phyloP scores from a whole-genome alignment of 2,113 vertebrate species.

The Anoura caudifer region DNA sequence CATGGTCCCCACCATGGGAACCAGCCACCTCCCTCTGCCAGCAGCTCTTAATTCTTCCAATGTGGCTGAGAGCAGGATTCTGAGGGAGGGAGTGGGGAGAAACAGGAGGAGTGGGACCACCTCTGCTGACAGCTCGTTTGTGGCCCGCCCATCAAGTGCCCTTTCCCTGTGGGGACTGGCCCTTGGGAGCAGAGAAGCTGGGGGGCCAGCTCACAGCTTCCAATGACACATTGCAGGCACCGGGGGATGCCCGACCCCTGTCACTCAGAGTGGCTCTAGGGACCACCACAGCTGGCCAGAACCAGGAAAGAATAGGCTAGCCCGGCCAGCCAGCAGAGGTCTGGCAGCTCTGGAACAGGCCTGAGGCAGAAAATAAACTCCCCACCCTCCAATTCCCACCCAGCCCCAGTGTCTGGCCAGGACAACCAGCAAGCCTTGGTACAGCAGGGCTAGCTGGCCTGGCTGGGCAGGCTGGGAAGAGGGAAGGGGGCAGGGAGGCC shows the following conservation, averaged over 20 bases:
- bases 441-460: background rate
- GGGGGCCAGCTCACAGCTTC: background rate
- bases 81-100: background rate
- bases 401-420: background rate
- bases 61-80: slow-evolving; percentile 37
- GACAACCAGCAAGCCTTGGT: background rate
- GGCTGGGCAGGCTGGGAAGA: background rate
- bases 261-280: slow-evolving; percentile 7
- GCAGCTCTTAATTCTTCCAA: slow-evolving; percentile 66
- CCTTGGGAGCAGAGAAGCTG: background rate
- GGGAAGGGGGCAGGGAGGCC: background rate
- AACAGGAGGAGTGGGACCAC: slow-evolving; percentile 35
- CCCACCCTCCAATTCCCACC: background rate
- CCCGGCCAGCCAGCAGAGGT: background rate
- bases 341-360: background rate
- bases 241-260: background rate
- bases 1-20: slow-evolving; percentile 47
- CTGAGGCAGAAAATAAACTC: background rate
- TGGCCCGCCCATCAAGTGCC: slow-evolving; percentile 32
- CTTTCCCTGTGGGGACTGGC: background rate
- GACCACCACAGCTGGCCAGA: background rate
- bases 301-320: background rate
- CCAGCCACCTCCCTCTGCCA: slow-evolving; percentile 46
- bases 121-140: slow-evolving; percentile 55
- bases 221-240: slow-evolving; percentile 34